A percentile compares a stretch with the other conserved stretches of the same genome.
These are phyloP conservation scores for Euborellia annulipes DNA, from an alignment of 1,140 invertebrate genomes.

Conservation along the genomic window DNA sequence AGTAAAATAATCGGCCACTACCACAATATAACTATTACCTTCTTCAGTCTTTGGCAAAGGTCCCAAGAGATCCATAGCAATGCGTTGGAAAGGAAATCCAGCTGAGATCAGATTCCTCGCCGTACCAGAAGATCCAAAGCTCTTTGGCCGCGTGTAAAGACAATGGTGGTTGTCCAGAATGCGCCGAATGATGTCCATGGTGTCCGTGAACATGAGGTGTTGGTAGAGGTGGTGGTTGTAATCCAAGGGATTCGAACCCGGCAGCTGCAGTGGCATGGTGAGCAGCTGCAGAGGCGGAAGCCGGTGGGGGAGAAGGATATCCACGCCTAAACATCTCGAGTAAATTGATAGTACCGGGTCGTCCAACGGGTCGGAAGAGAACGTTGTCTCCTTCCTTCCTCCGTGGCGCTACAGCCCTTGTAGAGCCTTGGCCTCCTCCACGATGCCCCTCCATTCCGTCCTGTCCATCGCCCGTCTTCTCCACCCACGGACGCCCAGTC, in stretches of 20 bases:
- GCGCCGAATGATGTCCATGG: constrained; percentile 26
- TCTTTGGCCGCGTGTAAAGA: constrained; percentile 75
- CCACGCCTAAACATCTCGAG: constrained; percentile 79
- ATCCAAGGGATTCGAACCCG: constrained; percentile 39
- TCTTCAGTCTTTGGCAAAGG: no score
- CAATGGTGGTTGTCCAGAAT: constrained; percentile 35
- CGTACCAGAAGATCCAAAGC: constrained; percentile 99
- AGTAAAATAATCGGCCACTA: no score
- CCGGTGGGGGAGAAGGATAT: constrained; percentile 55
- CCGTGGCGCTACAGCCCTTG: no score
- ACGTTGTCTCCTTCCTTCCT: constrained; percentile 37
- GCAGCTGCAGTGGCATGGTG: constrained; percentile 24
- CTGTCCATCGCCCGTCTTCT: no score
- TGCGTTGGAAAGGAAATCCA: no score
- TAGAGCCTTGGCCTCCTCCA: no score
- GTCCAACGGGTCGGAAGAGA: constrained; percentile 53
- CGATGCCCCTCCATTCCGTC: no score
- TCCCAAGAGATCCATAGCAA: no score
- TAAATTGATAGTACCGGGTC: constrained; percentile 89
- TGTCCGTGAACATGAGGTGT: no score
- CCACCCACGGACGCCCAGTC: no score
- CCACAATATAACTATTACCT: no score
- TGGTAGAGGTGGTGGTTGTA: constrained; percentile 33
- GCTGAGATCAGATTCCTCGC: constrained; percentile 87
- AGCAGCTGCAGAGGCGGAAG: constrained; percentile 25